Evolutionary conservation across 2,888 invertebrate species (phyloP), one percentile per base, ranked within the genome.

Genomic region (Dynastes grantii): DNA sequence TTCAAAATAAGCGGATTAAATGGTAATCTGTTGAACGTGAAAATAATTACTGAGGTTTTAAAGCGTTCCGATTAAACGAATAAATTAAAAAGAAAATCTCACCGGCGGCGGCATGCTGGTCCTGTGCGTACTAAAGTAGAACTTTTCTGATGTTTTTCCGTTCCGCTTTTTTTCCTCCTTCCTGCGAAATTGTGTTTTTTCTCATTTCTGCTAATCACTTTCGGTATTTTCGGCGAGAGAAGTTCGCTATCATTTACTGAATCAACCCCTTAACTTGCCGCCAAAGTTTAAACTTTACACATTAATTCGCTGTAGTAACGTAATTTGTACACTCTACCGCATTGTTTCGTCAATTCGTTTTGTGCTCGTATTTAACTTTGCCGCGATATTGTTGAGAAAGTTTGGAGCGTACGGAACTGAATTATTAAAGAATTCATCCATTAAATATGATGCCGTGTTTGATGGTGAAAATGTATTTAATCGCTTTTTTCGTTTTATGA

Each of bases 41-140:
- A 53, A 53, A 53, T 53, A 53, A 53, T 53, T 53, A 53, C 53
- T 6, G 53, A n/a, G 53, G 53, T n/a, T 53, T 53, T 6, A 53
- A 53, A 53, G 16, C 53, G n/a, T n/a, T 53, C 53, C 53, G 53
- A 53, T 53, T 53, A 53, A 53, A 53, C 53, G 53, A 53, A 53
- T 53, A 53, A 53, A 53, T 53, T 53, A 53, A 53, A 53, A 45
- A 45, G 45, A 45, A 45, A 45, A 45, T 45, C 45, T 45, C 45
- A 45, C 45, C 45, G 45, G 45, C 45, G 45, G 45, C 11, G 45
- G 45, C 45, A 45, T 8, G 45, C 45, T 11, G 45, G 45, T 2
- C 8, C 45, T 2, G 9, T 8, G 45, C 45, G 8, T 45, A 45
- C 45, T 45, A 45, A 45, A 11, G 45, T 45, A 45, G 11, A 45